Evolutionary conservation across 2,797 vertebrate genomes (phyloP), one percentile per base, ranked within the genome.

Genomic region (Crocodylus rhombifer): DNA sequence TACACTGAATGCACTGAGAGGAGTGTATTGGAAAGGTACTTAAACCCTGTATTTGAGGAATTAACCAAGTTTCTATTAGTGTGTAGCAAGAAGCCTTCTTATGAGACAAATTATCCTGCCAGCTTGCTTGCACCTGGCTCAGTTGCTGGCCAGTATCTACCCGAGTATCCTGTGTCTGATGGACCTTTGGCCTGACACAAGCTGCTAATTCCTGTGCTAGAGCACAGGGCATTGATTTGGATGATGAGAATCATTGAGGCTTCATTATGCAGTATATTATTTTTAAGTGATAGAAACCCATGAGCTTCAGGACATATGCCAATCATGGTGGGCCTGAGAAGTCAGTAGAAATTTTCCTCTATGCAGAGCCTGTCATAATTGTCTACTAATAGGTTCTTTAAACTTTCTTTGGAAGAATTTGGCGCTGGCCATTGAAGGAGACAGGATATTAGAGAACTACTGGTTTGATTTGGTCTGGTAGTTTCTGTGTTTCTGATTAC

Each of bases 371-470:
- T 84, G 64, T 8, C 7, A 1, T 33, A 63, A 69, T n/a, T 75
- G 17, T 26, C 11, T 74, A 71, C 20, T 7, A 23, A 42, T 33
- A 21, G 33, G 33, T 14, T 51, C 26, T 30, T n/a, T 36, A 5
- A 33, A 1, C 17, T 23, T 78, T 65, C 26, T 85, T 67, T 75
- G 26, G 42, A 82, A 25, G 14, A 20, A n/a, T 12, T 69, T 71
- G 51, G 51, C 60, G 33, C 28, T 0, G 2, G 55, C 30, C 2
- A 2, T 36, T 87, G 51, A 33, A 55, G 55, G 33, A 1, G 4
- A 0, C 9, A 10, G 73, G 23, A 14, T 28, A 20, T 51, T 51
- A 51, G 42, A 51, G 42, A 51, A 5, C 0, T 0, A 0, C 4
- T 65, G 73, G 3, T 42, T 12, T 20, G 56, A 10, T 69, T 61